Evolutionary conservation across 2,113 vertebrate species (phyloP), one percentile per base, ranked within the genome.

Genomic region (Dasyurus viverrinus): DNA sequence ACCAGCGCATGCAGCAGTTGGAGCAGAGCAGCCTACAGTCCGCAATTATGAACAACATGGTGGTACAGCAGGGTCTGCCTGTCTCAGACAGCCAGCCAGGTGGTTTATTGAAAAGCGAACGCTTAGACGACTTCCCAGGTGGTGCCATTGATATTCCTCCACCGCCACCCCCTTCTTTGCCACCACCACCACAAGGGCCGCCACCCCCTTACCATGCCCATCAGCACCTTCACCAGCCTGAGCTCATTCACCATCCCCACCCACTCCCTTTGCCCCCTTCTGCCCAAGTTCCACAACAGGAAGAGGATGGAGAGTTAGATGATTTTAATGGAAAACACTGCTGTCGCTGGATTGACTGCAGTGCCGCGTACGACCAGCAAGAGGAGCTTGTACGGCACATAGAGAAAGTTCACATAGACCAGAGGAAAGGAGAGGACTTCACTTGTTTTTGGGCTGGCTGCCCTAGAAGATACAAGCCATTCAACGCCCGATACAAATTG

Each of bases 401-500:
- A 92, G 99, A 99, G 98, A 99, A 99, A 98, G 97, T 99, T 1
- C 99, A 99, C 91, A 99, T 99, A 96, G 99, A 99, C 98, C 99
- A 99, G 98, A 98, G 99, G 94, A 99, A 99, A 97, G 99, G 99
- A 36, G 99, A 99, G 89, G 99, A 99, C 93, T 99, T 99, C 98
- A 99, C 99, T 3, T 99, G 99, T 97, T 99, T 99, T 98, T 99
- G 99, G 99, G 98, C 98, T 0, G 99, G 99, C 11, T 99, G 99
- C 92, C 99, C 99, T 27, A 98, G 99, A 93, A 99, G 98, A 98
- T 99, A 99, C 97, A 99, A 99, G 96, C 99, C 99, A 2, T 99
- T 99, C 98, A 99, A 99, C 47, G 99, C 99, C 55, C 99, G 99
- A 93, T 99, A 99, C 97, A 99, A 99, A 97, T 99, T 99, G 96